Evolutionary conservation across 2,113 vertebrate species (phyloP).

Genomic region (Elephas maximus): DNA sequence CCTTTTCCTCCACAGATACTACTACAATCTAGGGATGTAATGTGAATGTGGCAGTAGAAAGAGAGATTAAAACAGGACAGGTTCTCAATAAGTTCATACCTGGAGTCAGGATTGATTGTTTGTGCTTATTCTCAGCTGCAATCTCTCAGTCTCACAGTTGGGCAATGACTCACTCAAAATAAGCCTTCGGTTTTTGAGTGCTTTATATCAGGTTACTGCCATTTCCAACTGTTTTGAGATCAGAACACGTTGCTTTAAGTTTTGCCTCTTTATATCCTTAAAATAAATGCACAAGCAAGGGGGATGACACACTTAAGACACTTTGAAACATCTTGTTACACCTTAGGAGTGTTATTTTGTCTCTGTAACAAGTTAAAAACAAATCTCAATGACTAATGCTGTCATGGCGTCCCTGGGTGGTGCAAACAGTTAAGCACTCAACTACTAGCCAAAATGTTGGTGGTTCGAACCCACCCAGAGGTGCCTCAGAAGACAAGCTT

Average conservation of each 20-base stretch:
- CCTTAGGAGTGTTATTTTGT: background rate
- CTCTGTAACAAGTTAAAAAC: background rate
- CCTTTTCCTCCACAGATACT: background rate
- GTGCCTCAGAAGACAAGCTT: background rate
- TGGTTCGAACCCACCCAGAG: background rate
- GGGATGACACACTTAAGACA: background rate
- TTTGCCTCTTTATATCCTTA: background rate
- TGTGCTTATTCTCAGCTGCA: background rate
- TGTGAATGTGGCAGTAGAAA: background rate
- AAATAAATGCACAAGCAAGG: background rate
- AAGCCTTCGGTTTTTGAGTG: background rate
- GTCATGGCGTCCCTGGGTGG: background rate
- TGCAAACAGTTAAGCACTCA: background rate
- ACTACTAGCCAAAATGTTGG: background rate
- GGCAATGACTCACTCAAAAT: background rate
- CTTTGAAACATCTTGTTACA: background rate
- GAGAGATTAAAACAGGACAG: background rate
- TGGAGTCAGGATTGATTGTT: background rate
- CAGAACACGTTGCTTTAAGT: background rate
- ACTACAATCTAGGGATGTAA: too few species aligned
- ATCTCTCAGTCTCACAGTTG: background rate
- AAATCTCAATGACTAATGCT: background rate
- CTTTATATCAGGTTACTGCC: background rate
- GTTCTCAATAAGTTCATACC: background rate
- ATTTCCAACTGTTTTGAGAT: background rate